These are phyloP conservation scores for Sebastes cheni DNA, from an alignment of 2,797 vertebrate species.

Conservation along the genomic window DNA sequence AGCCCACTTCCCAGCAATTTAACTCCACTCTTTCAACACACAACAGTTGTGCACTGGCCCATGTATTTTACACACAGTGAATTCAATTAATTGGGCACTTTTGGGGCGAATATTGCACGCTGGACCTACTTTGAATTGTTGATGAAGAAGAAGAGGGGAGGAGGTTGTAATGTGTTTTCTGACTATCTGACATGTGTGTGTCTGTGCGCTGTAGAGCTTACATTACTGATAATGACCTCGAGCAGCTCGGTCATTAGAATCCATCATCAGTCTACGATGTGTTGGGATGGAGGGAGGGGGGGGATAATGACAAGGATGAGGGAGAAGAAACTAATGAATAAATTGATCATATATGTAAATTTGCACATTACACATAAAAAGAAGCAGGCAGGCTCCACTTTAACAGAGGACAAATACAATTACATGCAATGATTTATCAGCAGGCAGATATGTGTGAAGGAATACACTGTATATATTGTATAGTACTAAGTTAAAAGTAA, in stretches of 20 bases:
- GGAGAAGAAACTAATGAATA: conserved; percentile 8
- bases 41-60: conserved; percentile 52
- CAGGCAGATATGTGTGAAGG: background rate
- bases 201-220: conserved; percentile 6
- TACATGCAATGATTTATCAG: background rate
- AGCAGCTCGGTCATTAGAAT: conserved; percentile 44
- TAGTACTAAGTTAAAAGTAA: background rate
- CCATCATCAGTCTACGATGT: conserved; percentile 26
- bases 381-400: background rate
- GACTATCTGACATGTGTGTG: background rate
- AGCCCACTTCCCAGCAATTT: conserved; percentile 64
- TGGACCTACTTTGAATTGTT: conserved; percentile 74
- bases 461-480: background rate
- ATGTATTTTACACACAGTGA: conserved; percentile 72
- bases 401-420: background rate
- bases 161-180: conserved; percentile 11
- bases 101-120: conserved; percentile 60
- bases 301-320: conserved; percentile 14
- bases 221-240: conserved; percentile 55
- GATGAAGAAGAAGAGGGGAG: conserved; percentile 7
- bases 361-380: background rate
- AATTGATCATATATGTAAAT: conserved; percentile 29
- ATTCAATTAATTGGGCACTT: conserved; percentile 79
- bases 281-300: background rate
- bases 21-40: conserved; percentile 60